phyloP scores from a whole-genome alignment of 2,797 vertebrate genomes.

The Nothura maculosa region DNA sequence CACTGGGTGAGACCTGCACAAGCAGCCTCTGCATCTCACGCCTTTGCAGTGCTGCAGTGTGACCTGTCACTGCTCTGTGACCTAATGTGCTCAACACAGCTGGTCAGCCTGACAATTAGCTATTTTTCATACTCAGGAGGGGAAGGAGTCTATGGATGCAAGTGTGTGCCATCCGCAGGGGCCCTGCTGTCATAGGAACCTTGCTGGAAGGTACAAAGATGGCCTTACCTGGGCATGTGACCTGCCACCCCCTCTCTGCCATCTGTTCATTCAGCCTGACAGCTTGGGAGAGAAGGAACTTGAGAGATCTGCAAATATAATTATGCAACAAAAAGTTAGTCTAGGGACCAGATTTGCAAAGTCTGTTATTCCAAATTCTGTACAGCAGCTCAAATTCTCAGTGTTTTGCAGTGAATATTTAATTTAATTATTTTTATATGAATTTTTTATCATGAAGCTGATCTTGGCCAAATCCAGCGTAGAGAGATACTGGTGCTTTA shows the following conservation, averaged over 20 bases:
- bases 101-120: not conserved
- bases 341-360: not conserved
- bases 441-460: not conserved
- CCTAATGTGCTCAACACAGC: not conserved
- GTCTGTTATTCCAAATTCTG: not conserved
- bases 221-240: not conserved
- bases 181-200: not conserved
- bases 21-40: not conserved
- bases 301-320: not conserved
- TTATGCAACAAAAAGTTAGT: not conserved
- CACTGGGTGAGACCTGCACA: accelerated
- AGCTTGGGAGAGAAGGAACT: not conserved
- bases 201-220: not conserved
- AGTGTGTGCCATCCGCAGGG: not conserved
- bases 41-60: not conserved
- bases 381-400: not conserved
- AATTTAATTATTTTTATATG: not conserved
- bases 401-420: not conserved
- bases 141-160: not conserved
- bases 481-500: not conserved
- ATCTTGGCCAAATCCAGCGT: not conserved
- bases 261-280: not conserved
- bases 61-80: not conserved
- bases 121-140: not conserved
- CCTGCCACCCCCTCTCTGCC: not conserved